Base-by-base conservation (phyloP, 2,113 vertebrate species). In the Capricornis sumatraensis region DNA sequence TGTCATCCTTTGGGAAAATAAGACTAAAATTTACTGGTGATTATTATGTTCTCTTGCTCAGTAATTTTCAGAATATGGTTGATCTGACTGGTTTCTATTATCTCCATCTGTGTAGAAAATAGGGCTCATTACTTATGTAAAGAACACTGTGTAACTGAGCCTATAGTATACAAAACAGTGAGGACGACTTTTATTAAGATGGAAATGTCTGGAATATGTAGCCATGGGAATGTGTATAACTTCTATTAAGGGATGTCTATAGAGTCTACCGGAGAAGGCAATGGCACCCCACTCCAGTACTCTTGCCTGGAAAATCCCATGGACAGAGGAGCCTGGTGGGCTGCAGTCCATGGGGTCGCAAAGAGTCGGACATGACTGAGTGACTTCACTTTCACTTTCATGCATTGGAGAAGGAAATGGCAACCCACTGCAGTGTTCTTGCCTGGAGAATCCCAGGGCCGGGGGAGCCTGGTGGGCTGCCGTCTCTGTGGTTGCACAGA, bases 21-120 rank as follows among this genome's bases (percentile, higher is more conserved):
- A 52, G 17, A 52, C 23, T 85, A 36, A 90, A 64, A 45, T 83
- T 45, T 25, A 76, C 33, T 79, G 40, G 16, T 10, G 40, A 45
- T 79, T 83, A 58, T 89, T 81, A 52, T 87, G 96, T 86, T 83
- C 15, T 81, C 3, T 55, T 89, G n/a, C 14, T 95, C 47, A 82
- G 4, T 78, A 67, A 58, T 93, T 30, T 94, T 67, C 50, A 60
- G 33, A 93, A 55, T 83, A 40, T n/a, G 4, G 2, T 28, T 82
- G 53, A 17, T 74, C 1, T 19, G 21, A 55, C 88, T 9, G 13
- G 62, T 78, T 96, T 96, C 12, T 79, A 0, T 87, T 71, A 28
- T 91, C 27, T 28, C 36, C 36, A 87, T 92, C 71, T 89, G 40
- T 1, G 2, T 78, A 45, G 27, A 88, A 45, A 36, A 19, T 71